phyloP scores from a whole-genome alignment of 2,797 vertebrate genomes.

The Trachurus trachurus region DNA sequence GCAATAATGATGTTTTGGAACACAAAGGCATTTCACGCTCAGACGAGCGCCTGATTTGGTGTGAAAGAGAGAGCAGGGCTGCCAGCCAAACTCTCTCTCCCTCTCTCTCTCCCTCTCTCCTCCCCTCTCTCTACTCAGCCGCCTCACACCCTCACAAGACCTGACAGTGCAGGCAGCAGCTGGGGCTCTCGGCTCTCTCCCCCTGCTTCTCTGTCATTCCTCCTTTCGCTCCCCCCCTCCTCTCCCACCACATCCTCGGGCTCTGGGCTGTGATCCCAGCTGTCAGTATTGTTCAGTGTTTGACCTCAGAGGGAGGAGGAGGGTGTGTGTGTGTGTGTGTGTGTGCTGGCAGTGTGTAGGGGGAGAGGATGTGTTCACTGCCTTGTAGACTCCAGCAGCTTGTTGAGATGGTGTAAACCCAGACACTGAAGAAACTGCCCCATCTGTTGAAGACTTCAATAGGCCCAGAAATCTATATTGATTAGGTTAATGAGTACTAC shows the following conservation, averaged over 20 bases:
- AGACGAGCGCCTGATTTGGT: slow-evolving; percentile 91
- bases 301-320: slow-evolving; percentile 84
- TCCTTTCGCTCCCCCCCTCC: slow-evolving; percentile 52
- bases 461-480: slow-evolving; percentile 57
- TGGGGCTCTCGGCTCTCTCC: slow-evolving; percentile 82
- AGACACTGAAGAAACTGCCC: slow-evolving; percentile 80
- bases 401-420: slow-evolving; percentile 82
- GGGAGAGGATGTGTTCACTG: slow-evolving; percentile 68
- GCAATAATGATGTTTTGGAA: slow-evolving; percentile 89
- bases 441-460: slow-evolving; percentile 74
- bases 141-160: slow-evolving; percentile 74
- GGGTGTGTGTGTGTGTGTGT: slow-evolving; percentile 40
- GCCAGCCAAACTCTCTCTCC: slow-evolving; percentile 84
- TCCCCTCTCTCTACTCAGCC: slow-evolving; percentile 61
- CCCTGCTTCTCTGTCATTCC: slow-evolving; percentile 63
- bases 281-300: slow-evolving; percentile 95
- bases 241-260: slow-evolving; percentile 73
- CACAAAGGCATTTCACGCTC: slow-evolving; percentile 90
- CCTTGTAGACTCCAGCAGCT: slow-evolving; percentile 72
- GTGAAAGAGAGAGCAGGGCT: slow-evolving; percentile 88
- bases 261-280: slow-evolving; percentile 93
- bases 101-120: slow-evolving; percentile 64
- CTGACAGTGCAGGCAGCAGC: slow-evolving; percentile 88
- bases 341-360: slow-evolving; percentile 17
- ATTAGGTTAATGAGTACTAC: slow-evolving; percentile 77